phyloP scores from a whole-genome alignment of 2,797 vertebrate species.

The Scyliorhinus canicula region DNA sequence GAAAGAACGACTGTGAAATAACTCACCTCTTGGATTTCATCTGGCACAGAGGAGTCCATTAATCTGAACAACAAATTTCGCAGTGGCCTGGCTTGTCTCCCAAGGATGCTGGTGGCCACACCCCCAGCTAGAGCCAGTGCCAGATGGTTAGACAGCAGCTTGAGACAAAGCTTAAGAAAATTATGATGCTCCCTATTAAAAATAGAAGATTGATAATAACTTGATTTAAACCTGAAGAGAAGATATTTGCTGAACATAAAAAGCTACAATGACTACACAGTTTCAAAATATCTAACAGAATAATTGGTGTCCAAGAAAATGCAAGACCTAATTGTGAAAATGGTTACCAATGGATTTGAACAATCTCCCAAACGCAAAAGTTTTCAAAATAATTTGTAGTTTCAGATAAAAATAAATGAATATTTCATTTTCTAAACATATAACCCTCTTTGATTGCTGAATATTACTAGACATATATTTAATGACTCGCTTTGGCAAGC shows the following conservation, averaged over 20 bases:
- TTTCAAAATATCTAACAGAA: neutral
- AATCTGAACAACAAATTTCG: slow-evolving; percentile 69
- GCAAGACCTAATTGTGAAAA: neutral
- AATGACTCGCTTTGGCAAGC: neutral
- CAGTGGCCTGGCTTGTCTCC: slow-evolving; percentile 69
- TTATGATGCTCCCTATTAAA: slow-evolving; percentile 67
- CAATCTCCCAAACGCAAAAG: neutral
- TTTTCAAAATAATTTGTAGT: neutral
- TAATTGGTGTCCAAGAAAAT: neutral
- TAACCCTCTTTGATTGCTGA: neutral
- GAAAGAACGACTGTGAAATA: neutral
- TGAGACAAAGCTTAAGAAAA: slow-evolving; percentile 71
- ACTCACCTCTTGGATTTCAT: slow-evolving; percentile 73
- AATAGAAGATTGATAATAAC: slow-evolving; percentile 38
- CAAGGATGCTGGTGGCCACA: slow-evolving; percentile 74
- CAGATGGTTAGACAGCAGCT: slow-evolving; percentile 72
- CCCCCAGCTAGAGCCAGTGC: slow-evolving; percentile 71
- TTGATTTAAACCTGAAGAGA: neutral
- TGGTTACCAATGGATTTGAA: neutral
- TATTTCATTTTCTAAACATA: neutral
- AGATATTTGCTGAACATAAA: neutral
- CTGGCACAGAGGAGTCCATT: slow-evolving; percentile 74
- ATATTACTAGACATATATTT: neutral
- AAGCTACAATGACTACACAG: neutral
- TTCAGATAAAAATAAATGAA: neutral